Evolutionary conservation across 2,888 invertebrate genomes (phyloP).

Genomic region (Galerucella nymphaeae): DNA sequence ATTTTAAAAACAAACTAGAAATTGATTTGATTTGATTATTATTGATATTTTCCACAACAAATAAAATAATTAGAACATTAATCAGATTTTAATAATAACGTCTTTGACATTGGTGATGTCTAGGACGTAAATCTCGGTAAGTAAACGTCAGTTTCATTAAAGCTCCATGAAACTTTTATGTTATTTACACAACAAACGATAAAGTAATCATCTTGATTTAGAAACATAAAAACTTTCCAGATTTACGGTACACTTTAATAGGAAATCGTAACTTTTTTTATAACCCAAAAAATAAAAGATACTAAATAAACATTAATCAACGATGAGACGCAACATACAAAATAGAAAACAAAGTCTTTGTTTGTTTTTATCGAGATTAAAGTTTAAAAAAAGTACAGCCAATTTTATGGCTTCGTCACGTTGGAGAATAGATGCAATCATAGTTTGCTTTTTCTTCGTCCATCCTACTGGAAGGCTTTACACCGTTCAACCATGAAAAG

Average conservation of each 20-base stretch:
- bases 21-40: no score
- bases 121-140: neutral
- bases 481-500: no score
- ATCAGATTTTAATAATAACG: no score
- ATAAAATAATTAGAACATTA: no score
- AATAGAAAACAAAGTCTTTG: neutral
- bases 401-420: neutral
- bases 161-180: conserved; percentile 10
- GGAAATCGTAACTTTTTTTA: conserved; percentile 1
- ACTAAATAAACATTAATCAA: neutral
- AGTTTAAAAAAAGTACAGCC: neutral
- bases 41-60: no score
- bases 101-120: neutral
- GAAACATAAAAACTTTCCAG: conserved; percentile 1
- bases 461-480: no score
- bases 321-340: neutral
- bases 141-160: conserved; percentile 17
- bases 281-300: neutral
- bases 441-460: neutral
- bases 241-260: neutral
- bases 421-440: neutral
- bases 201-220: conserved; percentile 13
- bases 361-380: neutral
- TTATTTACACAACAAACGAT: conserved; percentile 19
- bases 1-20: no score